phyloP scores from a whole-genome alignment of 2,888 invertebrate genomes.

The Diachrysia chrysitis region DNA sequence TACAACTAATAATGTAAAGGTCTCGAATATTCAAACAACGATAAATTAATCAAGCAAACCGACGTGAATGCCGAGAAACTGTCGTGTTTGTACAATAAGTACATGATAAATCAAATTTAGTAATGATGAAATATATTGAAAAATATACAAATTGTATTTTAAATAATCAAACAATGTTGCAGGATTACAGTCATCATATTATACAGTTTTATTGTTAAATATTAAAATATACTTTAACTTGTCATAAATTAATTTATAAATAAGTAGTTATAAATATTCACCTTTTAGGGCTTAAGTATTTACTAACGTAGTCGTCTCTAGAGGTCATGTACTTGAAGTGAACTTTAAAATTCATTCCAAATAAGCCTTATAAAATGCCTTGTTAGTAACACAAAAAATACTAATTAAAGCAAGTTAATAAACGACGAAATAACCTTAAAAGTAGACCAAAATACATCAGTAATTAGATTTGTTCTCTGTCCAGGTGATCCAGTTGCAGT shows the following conservation, averaged over 20 bases:
- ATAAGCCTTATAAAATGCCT: neutral
- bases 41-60: constrained; percentile 5
- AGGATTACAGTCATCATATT: neutral
- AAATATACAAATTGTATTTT: neutral
- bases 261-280: neutral
- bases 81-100: constrained; percentile 15
- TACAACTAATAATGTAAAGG: constrained; percentile 21
- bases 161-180: neutral
- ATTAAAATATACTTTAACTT: neutral
- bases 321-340: neutral
- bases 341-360: neutral
- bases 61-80: constrained; percentile 6
- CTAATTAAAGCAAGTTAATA: too few relatives aligned
- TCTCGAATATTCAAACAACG: constrained; percentile 11
- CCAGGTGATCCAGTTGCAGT: constrained; percentile 90
- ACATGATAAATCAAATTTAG: constrained; percentile 5
- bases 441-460: neutral
- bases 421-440: neutral
- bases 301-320: neutral
- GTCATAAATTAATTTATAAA: neutral
- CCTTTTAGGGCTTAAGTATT: too few relatives aligned
- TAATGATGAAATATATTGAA: neutral
- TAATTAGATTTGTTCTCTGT: constrained; percentile 27
- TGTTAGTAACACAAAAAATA: too few relatives aligned
- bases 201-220: constrained; percentile 4